Base-by-base conservation (phyloP, 2,113 vertebrate species). In the Hydropotes inermis region DNA sequence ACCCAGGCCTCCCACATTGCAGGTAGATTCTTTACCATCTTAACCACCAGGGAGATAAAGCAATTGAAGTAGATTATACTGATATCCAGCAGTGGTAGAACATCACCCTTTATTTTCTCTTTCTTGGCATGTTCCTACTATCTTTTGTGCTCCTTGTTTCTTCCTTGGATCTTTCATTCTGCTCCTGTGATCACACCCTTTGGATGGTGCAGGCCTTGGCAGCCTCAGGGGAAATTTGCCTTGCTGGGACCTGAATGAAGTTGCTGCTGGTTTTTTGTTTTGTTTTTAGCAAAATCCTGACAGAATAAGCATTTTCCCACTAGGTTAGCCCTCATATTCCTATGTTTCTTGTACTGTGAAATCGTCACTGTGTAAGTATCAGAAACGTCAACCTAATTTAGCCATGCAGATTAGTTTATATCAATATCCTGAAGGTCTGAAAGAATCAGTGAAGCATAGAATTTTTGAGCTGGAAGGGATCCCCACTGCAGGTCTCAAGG, bases 361-460 rank as follows among this genome's bases (percentile, higher is more conserved):
- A 96, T 91, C 96, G 82, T 97, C 60, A 57, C 64, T 60, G 47
- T 84, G 91, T 64, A 92, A 90, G 50, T 74, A 97, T 86, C 76
- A 89, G 95, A 97, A 96, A 89, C 6, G 30, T 96, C 70, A 96
- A 92, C 81, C 91, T 97, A 95, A 97, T 97, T 97, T 92, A 86
- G 89, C 43, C 50, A 74, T 2, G 0, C 84, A 95, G 93, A 96
- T 92, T 85, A 88, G 74, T 93, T 97, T 89, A 89, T 1, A 1
- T 89, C 87, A 94, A 78, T 85, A 92, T 61, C 89, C 90, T 13
- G 12, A 36, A 58, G 86, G 54, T 81, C 64, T 83, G 81, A 94
- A 67, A 78, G 25, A 94, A 54, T 50, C 39, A 33, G 33, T 64
- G 92, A 89, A 79, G 93, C 87, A 33, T 47, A 70, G 55, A 54